phyloP scores from a whole-genome alignment of 2,113 vertebrate species.

The Acanthisitta chloris region DNA sequence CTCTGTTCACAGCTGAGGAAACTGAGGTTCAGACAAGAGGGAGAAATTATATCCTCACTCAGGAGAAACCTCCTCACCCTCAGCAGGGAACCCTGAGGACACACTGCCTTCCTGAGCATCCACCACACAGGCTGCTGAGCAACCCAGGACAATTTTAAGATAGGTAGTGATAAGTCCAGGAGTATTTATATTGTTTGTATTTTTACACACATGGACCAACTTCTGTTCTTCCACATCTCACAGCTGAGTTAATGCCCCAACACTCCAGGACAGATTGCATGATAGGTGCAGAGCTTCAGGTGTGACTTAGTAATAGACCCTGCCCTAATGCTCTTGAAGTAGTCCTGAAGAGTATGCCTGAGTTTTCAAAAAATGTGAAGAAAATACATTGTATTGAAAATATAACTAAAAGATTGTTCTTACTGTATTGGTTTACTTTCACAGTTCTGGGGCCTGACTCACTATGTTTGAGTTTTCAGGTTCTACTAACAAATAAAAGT shows the following conservation, averaged over 20 bases:
- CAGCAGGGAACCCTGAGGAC: rapidly evolving
- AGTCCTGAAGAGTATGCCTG: neutral
- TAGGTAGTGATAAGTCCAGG: neutral
- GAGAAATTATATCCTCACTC: rapidly evolving
- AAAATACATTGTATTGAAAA: neutral
- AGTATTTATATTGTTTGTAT: neutral
- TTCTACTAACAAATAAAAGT: neutral
- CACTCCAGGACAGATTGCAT: neutral
- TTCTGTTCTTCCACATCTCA: neutral
- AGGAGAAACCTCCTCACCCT: neutral
- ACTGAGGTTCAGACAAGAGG: rapidly evolving
- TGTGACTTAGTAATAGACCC: neutral
- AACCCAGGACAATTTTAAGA: neutral
- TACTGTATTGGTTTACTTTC: neutral
- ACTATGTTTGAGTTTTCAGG: neutral
- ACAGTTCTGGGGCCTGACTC: neutral
- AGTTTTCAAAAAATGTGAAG: neutral
- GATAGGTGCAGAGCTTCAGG: neutral
- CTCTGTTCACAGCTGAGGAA: neutral
- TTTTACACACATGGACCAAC: neutral
- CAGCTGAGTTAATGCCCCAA: neutral
- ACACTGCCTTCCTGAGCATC: rapidly evolving
- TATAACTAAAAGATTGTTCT: neutral
- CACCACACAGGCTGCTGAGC: rapidly evolving
- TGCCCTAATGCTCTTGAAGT: neutral